These are phyloP conservation scores for Hypanus sabinus DNA, from an alignment of 2,113 vertebrate species.

Conservation along the genomic window DNA sequence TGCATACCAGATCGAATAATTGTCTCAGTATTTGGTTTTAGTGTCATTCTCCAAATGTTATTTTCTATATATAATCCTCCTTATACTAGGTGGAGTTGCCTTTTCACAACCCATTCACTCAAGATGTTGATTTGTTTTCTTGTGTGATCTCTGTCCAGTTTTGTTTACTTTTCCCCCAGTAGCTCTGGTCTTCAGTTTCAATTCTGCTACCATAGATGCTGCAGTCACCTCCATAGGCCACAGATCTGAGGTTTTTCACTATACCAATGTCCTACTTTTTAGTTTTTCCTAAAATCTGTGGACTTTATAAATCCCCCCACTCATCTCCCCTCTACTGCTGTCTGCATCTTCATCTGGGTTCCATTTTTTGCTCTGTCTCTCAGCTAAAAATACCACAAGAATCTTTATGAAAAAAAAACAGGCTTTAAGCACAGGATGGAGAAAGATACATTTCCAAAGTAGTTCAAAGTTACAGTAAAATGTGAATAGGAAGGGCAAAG, in stretches of 20 bases:
- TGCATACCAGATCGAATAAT: neutral
- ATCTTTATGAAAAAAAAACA: neutral
- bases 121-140: neutral
- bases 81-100: neutral
- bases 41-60: too few species aligned
- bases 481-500: neutral
- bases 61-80: neutral
- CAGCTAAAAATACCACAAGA: neutral
- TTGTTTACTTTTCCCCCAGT: neutral
- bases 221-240: neutral
- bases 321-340: neutral
- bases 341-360: neutral
- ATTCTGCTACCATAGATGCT: neutral
- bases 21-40: neutral
- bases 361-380: neutral
- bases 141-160: neutral
- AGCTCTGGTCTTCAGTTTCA: neutral
- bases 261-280: neutral
- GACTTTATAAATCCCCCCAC: neutral
- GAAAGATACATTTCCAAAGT: neutral
- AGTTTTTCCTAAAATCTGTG: neutral
- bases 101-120: neutral
- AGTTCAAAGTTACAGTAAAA: neutral
- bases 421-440: neutral
- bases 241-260: neutral